Evolutionary conservation across 2,113 vertebrate genomes (phyloP).

Genomic region (Struthio camelus): DNA sequence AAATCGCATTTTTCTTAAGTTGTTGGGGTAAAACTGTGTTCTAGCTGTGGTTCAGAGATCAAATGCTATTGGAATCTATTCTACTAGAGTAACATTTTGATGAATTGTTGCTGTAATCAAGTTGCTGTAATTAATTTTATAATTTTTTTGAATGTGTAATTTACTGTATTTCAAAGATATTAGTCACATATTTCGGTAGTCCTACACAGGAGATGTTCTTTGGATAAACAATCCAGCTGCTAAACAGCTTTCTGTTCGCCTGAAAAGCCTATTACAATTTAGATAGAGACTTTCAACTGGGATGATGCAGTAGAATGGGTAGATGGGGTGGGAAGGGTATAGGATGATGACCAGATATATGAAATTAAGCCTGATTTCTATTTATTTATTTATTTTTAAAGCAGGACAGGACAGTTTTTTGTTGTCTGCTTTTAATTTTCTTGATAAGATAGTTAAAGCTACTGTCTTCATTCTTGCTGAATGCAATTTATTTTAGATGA

Average conservation of each 20-base stretch:
- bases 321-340: neutral
- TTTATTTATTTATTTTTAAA: neutral
- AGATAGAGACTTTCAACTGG: neutral
- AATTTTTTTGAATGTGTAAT: slow-evolving; percentile 21
- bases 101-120: slow-evolving; percentile 7
- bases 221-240: neutral
- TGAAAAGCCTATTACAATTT: neutral
- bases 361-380: neutral
- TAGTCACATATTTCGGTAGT: neutral
- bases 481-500: neutral
- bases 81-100: neutral
- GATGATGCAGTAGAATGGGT: neutral
- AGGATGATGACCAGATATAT: neutral
- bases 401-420: neutral
- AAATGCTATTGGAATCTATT: neutral
- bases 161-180: neutral
- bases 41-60: neutral
- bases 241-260: neutral
- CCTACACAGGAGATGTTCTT: neutral
- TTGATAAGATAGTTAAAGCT: neutral
- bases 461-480: neutral
- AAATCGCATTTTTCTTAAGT: neutral
- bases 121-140: slow-evolving; percentile 17
- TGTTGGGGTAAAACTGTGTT: neutral
- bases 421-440: neutral